Evolutionary conservation across 2,797 vertebrate genomes (phyloP).

Genomic region (Phataginus tricuspis): DNA sequence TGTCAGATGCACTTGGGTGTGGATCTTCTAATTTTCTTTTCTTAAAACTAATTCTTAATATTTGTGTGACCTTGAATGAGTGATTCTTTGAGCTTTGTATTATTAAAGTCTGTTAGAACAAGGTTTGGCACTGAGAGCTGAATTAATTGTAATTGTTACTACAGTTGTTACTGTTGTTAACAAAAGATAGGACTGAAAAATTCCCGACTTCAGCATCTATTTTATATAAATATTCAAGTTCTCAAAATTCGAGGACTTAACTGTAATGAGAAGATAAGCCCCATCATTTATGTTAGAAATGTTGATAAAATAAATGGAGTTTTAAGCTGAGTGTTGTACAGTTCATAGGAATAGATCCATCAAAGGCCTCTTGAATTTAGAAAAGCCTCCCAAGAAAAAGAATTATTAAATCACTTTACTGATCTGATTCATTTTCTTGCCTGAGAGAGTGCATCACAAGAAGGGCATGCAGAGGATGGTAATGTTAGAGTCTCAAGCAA

Average conservation of each 20-base stretch:
- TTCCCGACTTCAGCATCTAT: slow-evolving; percentile 15
- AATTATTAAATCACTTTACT: slow-evolving; percentile 53
- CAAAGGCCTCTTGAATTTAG: slow-evolving; percentile 68
- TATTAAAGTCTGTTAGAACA: not conserved
- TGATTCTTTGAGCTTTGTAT: slow-evolving; percentile 14
- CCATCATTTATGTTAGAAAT: slow-evolving; percentile 56
- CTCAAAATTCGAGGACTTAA: slow-evolving; percentile 52
- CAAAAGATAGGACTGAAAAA: slow-evolving; percentile 14
- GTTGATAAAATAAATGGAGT: slow-evolving; percentile 65
- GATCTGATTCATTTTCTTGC: slow-evolving; percentile 49
- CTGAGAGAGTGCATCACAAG: not conserved
- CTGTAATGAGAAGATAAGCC: slow-evolving; percentile 41
- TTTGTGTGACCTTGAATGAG: slow-evolving; percentile 3
- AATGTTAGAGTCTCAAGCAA: not conserved
- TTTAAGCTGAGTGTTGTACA: slow-evolving; percentile 54
- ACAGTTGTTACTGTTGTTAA: slow-evolving; percentile 39
- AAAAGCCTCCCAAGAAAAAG: slow-evolving; percentile 55
- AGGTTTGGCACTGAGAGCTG: not conserved
- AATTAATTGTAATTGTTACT: slow-evolving; percentile 49
- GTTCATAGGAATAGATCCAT: slow-evolving; percentile 61
- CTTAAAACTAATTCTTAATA: not conserved
- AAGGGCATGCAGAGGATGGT: slow-evolving; percentile 18
- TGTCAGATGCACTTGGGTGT: not conserved
- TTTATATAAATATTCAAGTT: slow-evolving; percentile 57
- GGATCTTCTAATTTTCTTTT: not conserved